Evolutionary conservation across 2,888 invertebrate species (phyloP).

Genomic region (Orgyia antiqua): DNA sequence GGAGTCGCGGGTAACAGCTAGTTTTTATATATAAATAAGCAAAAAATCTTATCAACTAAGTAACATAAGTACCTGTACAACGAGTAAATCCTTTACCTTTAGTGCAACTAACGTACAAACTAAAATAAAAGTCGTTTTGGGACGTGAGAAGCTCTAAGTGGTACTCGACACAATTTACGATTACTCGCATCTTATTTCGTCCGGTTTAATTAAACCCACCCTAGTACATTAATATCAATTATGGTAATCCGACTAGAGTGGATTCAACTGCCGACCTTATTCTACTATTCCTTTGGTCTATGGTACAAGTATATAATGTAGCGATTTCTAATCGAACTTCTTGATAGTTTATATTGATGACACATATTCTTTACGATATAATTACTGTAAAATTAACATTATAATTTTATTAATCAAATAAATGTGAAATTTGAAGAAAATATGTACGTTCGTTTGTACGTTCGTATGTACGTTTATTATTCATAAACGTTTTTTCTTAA

Average conservation of each 20-base stretch:
- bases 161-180: conserved; percentile 40
- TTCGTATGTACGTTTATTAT: too few species aligned
- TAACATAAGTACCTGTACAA: background rate
- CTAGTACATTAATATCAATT: conserved; percentile 66
- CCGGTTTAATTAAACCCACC: conserved; percentile 63
- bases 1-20: too few species aligned
- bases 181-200: conserved; percentile 45
- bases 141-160: conserved; percentile 26
- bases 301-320: conserved; percentile 27
- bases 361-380: too few species aligned
- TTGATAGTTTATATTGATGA: too few species aligned
- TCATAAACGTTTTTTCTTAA: too few species aligned
- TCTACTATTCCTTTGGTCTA: conserved; percentile 22
- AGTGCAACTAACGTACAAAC: conserved; percentile 14
- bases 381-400: too few species aligned
- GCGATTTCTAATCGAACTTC: too few species aligned
- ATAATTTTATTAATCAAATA: too few species aligned
- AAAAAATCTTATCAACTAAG: too few species aligned
- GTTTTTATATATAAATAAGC: too few species aligned
- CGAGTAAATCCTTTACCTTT: background rate
- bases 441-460: too few species aligned
- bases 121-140: conserved; percentile 27
- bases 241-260: conserved; percentile 57
- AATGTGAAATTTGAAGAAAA: too few species aligned
- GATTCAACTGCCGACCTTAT: conserved; percentile 48